Evolutionary conservation across 2,797 vertebrate genomes (phyloP).

Genomic region (Phataginus tricuspis): DNA sequence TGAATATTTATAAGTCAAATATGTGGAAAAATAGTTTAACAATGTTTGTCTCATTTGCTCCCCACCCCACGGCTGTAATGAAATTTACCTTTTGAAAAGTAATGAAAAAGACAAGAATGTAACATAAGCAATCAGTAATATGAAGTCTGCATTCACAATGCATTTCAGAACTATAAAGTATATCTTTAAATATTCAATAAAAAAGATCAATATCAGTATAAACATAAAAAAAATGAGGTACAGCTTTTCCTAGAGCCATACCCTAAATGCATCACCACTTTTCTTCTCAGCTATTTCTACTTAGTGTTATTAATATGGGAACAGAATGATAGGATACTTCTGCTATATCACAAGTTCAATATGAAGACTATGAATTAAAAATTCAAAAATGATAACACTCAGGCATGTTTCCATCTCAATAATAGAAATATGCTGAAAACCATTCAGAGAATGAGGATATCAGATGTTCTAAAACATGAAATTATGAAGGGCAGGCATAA

Average conservation of each 20-base stretch:
- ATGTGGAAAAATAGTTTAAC: not conserved
- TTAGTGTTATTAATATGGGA: not conserved
- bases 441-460: not conserved
- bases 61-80: not conserved
- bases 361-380: not conserved
- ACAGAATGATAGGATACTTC: not conserved
- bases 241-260: conserved; percentile 11
- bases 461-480: conserved; percentile 18
- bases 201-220: not conserved
- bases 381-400: conserved; percentile 2
- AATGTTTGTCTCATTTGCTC: not conserved
- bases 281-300: not conserved
- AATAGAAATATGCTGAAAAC: conserved; percentile 1
- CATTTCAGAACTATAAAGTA: not conserved
- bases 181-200: conserved; percentile 1
- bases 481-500: not conserved
- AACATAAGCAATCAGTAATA: not conserved
- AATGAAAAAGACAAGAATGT: not conserved
- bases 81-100: not conserved
- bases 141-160: not conserved
- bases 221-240: not conserved
- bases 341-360: not conserved
- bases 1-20: conserved; percentile 34
- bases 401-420: not conserved
- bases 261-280: not conserved